Conservation (phyloP, 2,113 vertebrate species). For the Climacteris rufus region DNA sequence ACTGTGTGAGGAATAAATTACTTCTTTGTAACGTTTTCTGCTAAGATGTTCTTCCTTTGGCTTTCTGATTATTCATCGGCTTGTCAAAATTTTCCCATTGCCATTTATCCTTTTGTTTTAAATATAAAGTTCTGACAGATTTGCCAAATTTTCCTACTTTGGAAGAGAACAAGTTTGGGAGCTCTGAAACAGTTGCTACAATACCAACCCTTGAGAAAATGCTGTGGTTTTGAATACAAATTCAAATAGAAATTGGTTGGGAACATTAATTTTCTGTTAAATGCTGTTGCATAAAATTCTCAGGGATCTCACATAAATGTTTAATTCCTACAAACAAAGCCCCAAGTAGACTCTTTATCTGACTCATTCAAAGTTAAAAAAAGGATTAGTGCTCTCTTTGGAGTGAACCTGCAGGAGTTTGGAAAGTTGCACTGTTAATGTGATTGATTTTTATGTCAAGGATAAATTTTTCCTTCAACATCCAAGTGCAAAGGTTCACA, state of each 20-base stretch:
- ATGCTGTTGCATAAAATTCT: not conserved
- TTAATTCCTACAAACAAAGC: not conserved
- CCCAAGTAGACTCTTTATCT: not conserved
- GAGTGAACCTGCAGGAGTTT: conserved; percentile 17
- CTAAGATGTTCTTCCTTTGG: conserved; percentile 2
- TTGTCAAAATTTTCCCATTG: not conserved
- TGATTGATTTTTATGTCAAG: conserved; percentile 38
- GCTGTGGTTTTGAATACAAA: not conserved
- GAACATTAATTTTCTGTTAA: not conserved
- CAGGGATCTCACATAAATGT: not conserved
- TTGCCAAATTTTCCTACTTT: not conserved
- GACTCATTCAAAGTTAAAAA: not conserved
- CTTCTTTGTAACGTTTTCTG: not conserved
- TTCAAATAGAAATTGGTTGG: not conserved
- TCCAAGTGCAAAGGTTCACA: conserved; percentile 26
- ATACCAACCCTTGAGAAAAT: not conserved
- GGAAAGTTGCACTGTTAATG: not conserved
- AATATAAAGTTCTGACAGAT: not conserved
- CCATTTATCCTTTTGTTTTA: not conserved
- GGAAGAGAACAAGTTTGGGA: not conserved
- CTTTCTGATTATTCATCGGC: not conserved
- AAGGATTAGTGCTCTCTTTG: conserved; percentile 9
- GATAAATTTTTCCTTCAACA: conserved; percentile 31
- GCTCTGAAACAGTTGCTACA: not conserved
- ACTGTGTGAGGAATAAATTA: conserved; percentile 36